Evolutionary conservation across 2,888 invertebrate species (phyloP), one percentile per base, ranked within the genome.

Genomic region (Coenonympha glycerion): DNA sequence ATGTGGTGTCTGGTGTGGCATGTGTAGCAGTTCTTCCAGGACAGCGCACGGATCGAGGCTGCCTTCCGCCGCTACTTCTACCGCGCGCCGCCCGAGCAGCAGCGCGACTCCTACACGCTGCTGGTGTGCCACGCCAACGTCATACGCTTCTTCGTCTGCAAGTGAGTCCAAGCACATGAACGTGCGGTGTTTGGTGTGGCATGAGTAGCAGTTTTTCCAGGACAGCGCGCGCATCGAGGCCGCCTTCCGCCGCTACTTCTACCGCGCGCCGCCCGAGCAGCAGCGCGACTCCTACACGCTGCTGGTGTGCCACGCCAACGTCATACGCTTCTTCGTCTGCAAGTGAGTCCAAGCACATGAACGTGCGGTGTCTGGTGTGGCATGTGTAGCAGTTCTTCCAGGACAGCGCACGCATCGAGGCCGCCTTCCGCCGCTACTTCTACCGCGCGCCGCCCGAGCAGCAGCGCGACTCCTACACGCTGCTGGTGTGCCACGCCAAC

Each of bases 121-220:
- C 85, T 99, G 47, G 97, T 99, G 1, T 99, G 98, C 63, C 99
- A 99, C 78, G 98, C 96, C 3, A 99, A 99, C 79, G 98, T 99
- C 16, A 99, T 99, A 66, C 89, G 98, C 34, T 99, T 96, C 80
- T 95, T 95, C 71, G 92, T 95, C n/a, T 96, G 96, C 89, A 91
- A 93, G 94, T 93, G 68, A 85, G 82, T 81, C n/a, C n/a, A n/a
- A n/a, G n/a, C n/a, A n/a, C 19, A 41, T 52, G 76, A 76, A 76
- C 55, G 45, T 47, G 51, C 8, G 41, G 22, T 11, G 59, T 65
- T 61, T 64, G 66, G 61, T 72, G 65, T 77, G 69, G 73, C 67
- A 76, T 65, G 69, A 73, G 61, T 88, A 94, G 94, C 93, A 97
- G 95, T 97, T 95, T 88, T 95, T 91, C 79, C 91, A 93, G 79